Base-by-base conservation (phyloP, 2,797 vertebrate genomes). In the Spinus pinus region DNA sequence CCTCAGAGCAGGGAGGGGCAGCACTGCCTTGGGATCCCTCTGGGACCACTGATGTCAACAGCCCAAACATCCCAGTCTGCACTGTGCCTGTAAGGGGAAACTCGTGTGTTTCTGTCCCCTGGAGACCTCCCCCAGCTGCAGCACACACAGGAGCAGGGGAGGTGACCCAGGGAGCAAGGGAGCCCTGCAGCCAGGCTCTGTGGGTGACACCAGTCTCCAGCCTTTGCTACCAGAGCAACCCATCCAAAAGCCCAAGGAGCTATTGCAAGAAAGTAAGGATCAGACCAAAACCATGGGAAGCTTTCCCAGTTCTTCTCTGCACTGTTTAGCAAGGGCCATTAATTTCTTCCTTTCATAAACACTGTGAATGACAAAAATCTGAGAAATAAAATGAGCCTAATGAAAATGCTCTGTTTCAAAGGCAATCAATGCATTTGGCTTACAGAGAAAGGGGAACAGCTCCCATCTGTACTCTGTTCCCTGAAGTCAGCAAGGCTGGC, bases 341-440 rank as follows among this genome's bases (percentile, higher is more conserved):
- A 78, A 65, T 94, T 91, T 95, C 35, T 91, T 94, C 64, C 64
- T 96, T 97, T 94, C 90, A 91, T 86, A 96, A 96, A 92, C 90
- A 95, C 57, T 19, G 57, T 33, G 72, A 91, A 86, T 11, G 19
- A 86, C 75, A 77, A 93, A 96, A 95, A 92, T 71, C 86, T 91
- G 81, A 91, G 90, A 92, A 96, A 90, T 83, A 74, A 94, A 88
- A 91, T 66, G 57, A 87, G 81, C 70, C 24, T 92, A 95, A 96
- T 95, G 96, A 96, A 96, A 96, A 96, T 78, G 65, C 66, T 73
- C 90, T 56, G 49, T 51, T 95, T 90, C 95, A 92, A 75, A 74
- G 77, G 75, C 82, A 91, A 95, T 94, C 94, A 58, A 80, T 97
- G 67, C 65, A 73, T 84, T 91, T 11, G 4, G 70, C 70, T 93